Percentiles rank a stretch among this genome's conserved stretches.
These are phyloP conservation scores for Austrolebias charrua DNA, from an alignment of 2,797 vertebrate genomes.

Conservation along the genomic window DNA sequence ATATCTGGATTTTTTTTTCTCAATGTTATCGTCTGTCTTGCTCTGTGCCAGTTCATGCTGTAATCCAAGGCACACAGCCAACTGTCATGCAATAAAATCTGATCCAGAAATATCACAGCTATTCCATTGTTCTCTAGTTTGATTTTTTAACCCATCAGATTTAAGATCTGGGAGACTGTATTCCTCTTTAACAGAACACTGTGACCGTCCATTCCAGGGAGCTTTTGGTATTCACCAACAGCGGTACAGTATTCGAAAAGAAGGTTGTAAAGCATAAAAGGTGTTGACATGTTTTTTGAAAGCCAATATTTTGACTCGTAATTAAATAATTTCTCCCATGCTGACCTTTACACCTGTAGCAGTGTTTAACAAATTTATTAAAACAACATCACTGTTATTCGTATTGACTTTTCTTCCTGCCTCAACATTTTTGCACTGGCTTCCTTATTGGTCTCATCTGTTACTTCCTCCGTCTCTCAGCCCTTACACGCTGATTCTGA, in stretches of 20 bases:
- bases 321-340: constrained; percentile 8
- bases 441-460: constrained; percentile 8
- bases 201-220: constrained; percentile 19
- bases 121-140: constrained; percentile 71
- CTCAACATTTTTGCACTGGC: not conserved
- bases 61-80: constrained; percentile 43
- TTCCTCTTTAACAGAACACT: constrained; percentile 2
- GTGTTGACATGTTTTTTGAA: not conserved
- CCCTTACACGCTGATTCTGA: constrained; percentile 70
- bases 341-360: not conserved
- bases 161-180: constrained; percentile 45
- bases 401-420: not conserved
- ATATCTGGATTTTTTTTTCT: constrained; percentile 2
- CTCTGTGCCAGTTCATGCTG: constrained; percentile 41
- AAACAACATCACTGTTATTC: not conserved
- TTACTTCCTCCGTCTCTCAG: constrained; percentile 51
- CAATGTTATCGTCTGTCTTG: constrained; percentile 36
- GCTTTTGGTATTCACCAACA: not conserved
- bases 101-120: constrained; percentile 73
- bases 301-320: not conserved
- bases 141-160: constrained; percentile 36
- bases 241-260: not conserved
- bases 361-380: not conserved
- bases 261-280: not conserved
- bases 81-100: constrained; percentile 58